A percentile compares a stretch with the other conserved stretches of the same genome.
Evolutionary conservation across 2,797 vertebrate species (phyloP).

Genomic region (Stomatorhinus walkeri): DNA sequence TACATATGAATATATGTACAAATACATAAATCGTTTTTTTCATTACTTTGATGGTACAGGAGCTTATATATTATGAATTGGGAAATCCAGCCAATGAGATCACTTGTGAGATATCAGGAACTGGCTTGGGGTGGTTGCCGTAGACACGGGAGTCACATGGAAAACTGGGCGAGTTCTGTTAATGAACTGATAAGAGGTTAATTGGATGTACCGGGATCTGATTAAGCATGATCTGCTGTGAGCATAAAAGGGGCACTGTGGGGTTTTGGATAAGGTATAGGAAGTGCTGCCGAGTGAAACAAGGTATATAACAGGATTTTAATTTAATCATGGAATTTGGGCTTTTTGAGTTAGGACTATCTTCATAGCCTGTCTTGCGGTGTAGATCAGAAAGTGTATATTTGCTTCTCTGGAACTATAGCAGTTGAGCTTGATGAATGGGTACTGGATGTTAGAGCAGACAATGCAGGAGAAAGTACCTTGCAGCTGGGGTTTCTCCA

Average conservation of each 20-base stretch:
- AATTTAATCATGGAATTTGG: background rate
- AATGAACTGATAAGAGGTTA: slow-evolving; percentile 30
- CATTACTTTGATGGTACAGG: background rate
- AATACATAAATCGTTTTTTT: background rate
- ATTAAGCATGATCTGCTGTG: background rate
- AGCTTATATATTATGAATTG: background rate
- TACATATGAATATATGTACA: background rate
- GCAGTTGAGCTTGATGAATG: background rate
- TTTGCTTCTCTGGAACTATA: background rate
- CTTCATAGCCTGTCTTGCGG: background rate
- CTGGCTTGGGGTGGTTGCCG: background rate
- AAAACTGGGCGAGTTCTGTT: background rate
- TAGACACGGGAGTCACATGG: background rate
- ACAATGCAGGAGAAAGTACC: background rate
- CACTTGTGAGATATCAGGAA: background rate
- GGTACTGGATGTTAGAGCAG: background rate
- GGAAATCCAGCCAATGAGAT: background rate
- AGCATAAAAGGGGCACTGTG: background rate
- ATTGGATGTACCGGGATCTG: background rate
- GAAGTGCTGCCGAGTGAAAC: background rate
- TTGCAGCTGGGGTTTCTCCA: background rate
- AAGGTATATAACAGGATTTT: background rate
- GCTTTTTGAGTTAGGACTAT: background rate
- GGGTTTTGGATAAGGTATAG: background rate
- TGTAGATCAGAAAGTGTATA: background rate